Percentiles rank a stretch among this genome's conserved stretches.
Conservation (phyloP, 2,797 vertebrate species). For the Squalus acanthias region DNA sequence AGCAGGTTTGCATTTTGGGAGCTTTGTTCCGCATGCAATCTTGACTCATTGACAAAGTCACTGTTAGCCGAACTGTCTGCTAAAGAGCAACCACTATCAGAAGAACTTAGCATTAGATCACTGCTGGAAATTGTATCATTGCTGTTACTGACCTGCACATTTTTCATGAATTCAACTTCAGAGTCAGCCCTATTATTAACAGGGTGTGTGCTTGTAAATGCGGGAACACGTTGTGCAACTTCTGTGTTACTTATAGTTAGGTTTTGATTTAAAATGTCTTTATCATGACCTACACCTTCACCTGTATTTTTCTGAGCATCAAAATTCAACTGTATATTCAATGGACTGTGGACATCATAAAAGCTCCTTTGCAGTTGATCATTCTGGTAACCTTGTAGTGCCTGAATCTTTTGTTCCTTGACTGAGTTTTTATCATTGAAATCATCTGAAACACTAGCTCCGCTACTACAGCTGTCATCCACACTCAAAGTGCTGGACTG, state of each 20-base stretch:
- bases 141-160: not conserved
- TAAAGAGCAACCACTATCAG: not conserved
- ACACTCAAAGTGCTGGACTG: not conserved
- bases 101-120: not conserved
- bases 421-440: fast-evolving
- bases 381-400: fast-evolving
- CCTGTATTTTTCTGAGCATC: constrained; percentile 32
- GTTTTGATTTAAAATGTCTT: not conserved
- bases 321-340: constrained; percentile 25
- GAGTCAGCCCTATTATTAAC: not conserved
- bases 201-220: not conserved
- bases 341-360: constrained; percentile 23
- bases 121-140: not conserved
- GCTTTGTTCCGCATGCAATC: not conserved
- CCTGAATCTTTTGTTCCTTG: fast-evolving
- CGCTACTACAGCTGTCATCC: not conserved
- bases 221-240: not conserved
- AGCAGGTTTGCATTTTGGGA: not conserved
- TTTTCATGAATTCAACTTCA: not conserved
- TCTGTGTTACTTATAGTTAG: not conserved
- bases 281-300: not conserved
- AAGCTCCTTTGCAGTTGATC: fast-evolving
- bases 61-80: too few species aligned
- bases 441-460: not conserved
- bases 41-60: not conserved